phyloP scores from a whole-genome alignment of 1,140 invertebrate genomes.

The Bombus balteatus region DNA sequence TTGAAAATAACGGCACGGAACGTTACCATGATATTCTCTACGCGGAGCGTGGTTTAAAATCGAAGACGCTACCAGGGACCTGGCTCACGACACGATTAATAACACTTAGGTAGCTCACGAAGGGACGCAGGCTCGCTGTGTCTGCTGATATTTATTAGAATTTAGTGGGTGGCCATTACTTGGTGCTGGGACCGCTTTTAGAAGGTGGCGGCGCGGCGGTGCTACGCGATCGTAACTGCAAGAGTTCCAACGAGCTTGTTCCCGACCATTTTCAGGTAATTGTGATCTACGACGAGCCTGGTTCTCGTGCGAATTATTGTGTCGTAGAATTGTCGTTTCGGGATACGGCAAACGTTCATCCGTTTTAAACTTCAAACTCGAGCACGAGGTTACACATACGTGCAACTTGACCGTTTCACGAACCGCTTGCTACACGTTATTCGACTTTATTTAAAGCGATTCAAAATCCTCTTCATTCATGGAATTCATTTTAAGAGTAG shows the following conservation, averaged over 20 bases:
- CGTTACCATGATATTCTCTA: not conserved
- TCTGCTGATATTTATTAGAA: slow-evolving; percentile 68
- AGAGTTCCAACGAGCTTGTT: slow-evolving; percentile 51
- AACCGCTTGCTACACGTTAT: not conserved
- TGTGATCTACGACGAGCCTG: slow-evolving; percentile 56
- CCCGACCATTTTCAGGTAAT: slow-evolving; percentile 63
- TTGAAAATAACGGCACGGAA: slow-evolving; percentile 48
- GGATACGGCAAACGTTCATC: slow-evolving; percentile 8
- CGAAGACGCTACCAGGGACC: slow-evolving; percentile 41
- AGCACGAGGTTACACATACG: not conserved
- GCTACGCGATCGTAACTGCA: slow-evolving; percentile 54
- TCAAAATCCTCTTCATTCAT: not conserved
- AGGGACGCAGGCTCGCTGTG: slow-evolving; percentile 41
- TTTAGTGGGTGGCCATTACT: slow-evolving; percentile 61
- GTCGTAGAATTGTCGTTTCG: slow-evolving; percentile 38
- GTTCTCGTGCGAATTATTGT: slow-evolving; percentile 53
- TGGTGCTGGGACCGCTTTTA: slow-evolving; percentile 42
- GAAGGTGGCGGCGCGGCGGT: slow-evolving; percentile 36
- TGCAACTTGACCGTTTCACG: not conserved
- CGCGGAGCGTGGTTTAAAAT: slow-evolving; percentile 41
- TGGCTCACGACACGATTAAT: slow-evolving; percentile 55
- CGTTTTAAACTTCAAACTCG: slow-evolving; percentile 19
- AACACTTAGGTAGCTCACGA: slow-evolving; percentile 62
- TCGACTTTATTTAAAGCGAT: not conserved
- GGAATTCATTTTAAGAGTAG: not conserved